Evolutionary conservation across 2,888 invertebrate genomes (phyloP), one percentile per base, ranked within the genome.

Genomic region (Hypena proboscidalis): DNA sequence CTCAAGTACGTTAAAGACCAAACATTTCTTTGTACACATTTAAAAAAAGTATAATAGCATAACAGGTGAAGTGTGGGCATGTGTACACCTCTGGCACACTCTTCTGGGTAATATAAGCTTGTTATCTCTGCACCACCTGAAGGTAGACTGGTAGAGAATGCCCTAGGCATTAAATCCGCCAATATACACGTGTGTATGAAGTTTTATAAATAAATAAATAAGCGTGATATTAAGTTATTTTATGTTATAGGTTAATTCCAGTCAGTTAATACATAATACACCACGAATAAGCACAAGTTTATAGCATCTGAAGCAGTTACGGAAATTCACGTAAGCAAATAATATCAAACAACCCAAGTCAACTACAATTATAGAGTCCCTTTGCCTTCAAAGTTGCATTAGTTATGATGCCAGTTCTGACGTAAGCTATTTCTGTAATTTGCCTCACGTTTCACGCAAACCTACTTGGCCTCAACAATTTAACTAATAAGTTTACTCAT

Each of bases 351-450:
- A 55, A 56, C 14, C 17, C 14, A 35, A 58, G 33, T 54, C 25
- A 35, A 33, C 42, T 50, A 46, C 34, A 32, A 43, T 49, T 32
- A 40, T 36, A 37, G 32, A 27, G 19, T 25, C 17, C 32, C 26
- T 11, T 36, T 41, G 58, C 54, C 50, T 48, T 19, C 33, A 7
- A 51, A 65, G 48, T 65, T 61, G 36, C 30, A 8, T 44, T 40
- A 58, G 44, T 65, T 61, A 49, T 53, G 58, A 51, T 58, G 53
- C 56, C 58, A 43, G 45, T 47, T 56, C 51, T 51, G 53, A 54
- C 44, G 40, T 26, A 36, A 54, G 51, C 33, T 39, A 65, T 67
- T 67, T 62, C 66, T 48, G 48, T 59, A 54, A 66, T 59, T 57
- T 50, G 46, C 46, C 43, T 57, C 59, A 64, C 50, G 64, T 55